These are phyloP conservation scores for Acanthosepion esculentum DNA, from an alignment of 2,888 invertebrate species.

Conservation along the genomic window DNA sequence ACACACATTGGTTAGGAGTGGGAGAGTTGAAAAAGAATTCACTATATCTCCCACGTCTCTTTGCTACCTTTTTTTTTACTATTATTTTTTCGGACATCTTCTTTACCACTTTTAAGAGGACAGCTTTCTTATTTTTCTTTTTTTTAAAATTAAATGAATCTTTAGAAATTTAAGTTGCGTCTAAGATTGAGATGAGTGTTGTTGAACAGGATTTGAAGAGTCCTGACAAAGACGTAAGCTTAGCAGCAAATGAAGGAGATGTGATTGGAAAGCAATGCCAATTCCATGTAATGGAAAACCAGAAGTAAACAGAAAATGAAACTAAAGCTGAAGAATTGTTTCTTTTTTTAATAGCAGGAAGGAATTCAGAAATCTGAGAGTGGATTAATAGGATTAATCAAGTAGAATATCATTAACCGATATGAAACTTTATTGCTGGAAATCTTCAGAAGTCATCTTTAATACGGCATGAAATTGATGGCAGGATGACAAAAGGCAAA, in stretches of 20 bases:
- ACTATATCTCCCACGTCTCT: background rate
- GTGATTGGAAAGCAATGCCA: background rate
- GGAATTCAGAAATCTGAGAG: background rate
- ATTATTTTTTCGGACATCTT: background rate
- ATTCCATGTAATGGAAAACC: background rate
- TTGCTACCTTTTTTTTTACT: background rate
- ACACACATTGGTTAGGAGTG: background rate
- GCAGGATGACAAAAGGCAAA: background rate
- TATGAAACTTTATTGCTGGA: background rate
- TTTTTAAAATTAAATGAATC: background rate
- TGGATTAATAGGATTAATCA: background rate
- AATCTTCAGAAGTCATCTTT: background rate
- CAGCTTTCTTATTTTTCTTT: background rate
- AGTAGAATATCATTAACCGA: background rate
- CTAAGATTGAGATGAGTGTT: background rate
- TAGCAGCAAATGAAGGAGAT: background rate
- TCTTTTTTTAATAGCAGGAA: background rate
- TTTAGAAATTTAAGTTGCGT: background rate
- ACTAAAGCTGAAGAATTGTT: background rate
- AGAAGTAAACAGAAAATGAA: background rate
- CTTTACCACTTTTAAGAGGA: background rate
- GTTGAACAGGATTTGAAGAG: background rate
- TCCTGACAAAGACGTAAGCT: conserved; percentile 33
- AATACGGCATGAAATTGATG: background rate
- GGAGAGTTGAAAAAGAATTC: background rate